Base-by-base conservation (phyloP, 2,888 invertebrate genomes). In the Luffia ferchaultella region DNA sequence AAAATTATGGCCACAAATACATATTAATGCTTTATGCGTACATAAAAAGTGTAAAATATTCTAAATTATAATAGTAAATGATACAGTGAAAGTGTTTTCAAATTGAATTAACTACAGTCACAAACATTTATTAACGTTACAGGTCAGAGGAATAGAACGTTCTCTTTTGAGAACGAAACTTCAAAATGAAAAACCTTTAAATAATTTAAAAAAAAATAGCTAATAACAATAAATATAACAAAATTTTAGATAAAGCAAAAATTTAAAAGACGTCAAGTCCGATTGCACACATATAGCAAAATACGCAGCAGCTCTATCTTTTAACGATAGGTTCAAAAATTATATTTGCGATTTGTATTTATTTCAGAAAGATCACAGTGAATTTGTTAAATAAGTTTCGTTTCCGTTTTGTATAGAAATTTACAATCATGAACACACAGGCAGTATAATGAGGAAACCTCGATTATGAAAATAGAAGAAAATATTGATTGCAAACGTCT, bases 81-180 rank as follows among this genome's bases (percentile, higher is more conserved):
- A 16, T 5, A 16, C 9, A 16, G 43, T 43, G 9, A 16, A 43
- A 5, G 43, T 43, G 16, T 43, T n/a, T 16, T n/a, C n/a, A 5
- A 12, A 7, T 43, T 5, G 16, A n/a, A 12, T 9, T n/a, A 43
- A 43, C 16, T 43, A n/a, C 16, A 5, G 5, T 9, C 43, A 43
- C 43, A 16, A 16, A 43, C 9, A 43, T 5, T 5, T 12, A 43
- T 16, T 43, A 12, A 43, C 43, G 5, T 16, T 16, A 43, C 43
- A 43, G 43, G 43, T 43, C 5, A 43, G 43, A 43, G 43, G 43
- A 12, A 16, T 43, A 43, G 43, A 43, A 16, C n/a, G n/a, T n/a
- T 5, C 9, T 43, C 9, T 43, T 43, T 43, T 43, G 9, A 43
- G 16, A 43, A 12, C 9, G 5, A 16, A 43, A 9, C 5, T 43